Evolutionary conservation across 1,140 invertebrate species (phyloP).

Genomic region (Apocrypta bakeri): DNA sequence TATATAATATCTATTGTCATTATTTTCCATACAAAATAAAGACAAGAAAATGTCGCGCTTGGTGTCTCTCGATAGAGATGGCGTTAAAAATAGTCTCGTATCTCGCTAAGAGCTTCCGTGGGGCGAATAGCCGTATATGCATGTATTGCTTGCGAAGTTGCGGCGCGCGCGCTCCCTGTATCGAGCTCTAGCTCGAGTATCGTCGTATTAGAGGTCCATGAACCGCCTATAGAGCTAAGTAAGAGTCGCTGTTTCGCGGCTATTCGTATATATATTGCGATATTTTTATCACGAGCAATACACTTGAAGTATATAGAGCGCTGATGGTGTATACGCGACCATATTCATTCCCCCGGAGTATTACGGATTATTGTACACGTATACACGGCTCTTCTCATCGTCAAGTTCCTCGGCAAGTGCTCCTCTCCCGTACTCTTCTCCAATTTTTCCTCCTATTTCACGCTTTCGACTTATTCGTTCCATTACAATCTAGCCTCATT

Average conservation of each 20-base stretch:
- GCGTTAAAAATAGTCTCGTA: not conserved
- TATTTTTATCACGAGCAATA: slow-evolving; percentile 19
- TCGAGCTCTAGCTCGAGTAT: no score
- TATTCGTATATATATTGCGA: not conserved
- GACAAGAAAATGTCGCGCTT: not conserved
- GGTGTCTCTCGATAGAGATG: no score
- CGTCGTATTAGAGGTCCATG: not conserved
- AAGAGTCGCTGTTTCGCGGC: not conserved
- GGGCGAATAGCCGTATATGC: no score
- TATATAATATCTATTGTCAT: slow-evolving; percentile 7
- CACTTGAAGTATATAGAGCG: not conserved
- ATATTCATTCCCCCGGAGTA: not conserved
- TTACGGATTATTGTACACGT: not conserved
- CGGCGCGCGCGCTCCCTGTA: no score
- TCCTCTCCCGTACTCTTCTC: not conserved
- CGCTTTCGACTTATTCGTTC: slow-evolving; percentile 4
- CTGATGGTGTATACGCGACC: not conserved
- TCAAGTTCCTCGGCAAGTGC: no score
- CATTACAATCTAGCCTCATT: slow-evolving; percentile 20
- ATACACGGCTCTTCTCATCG: not conserved
- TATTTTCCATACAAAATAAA: slow-evolving; percentile 8
- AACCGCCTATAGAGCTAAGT: not conserved
- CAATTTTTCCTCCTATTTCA: not conserved
- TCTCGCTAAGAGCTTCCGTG: slow-evolving; percentile 17
- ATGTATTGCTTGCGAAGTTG: no score